Base-by-base conservation (phyloP, 1,140 invertebrate species). In the Anadara kagoshimensis region DNA sequence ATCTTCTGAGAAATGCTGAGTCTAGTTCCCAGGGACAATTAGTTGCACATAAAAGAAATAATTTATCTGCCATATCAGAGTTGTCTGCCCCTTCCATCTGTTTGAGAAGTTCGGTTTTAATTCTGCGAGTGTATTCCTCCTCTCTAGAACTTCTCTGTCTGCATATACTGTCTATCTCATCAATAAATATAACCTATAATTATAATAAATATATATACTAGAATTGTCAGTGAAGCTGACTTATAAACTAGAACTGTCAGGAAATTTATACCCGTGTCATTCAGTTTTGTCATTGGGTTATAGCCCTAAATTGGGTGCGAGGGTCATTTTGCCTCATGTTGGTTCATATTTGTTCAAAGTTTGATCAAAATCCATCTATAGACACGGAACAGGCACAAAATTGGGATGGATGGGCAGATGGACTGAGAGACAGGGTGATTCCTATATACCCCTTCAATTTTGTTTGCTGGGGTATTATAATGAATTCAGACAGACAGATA, bases 1-100 rank as follows among this genome's bases (percentile, higher is more conserved):
- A 93, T 43, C 92, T 83, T 73, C 92, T 82, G 29, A 92, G 76
- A 76, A 93, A 92, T 12, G 92, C 92, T 4, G 90, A 79, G 82
- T 93, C 92, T 29, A 93, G 83, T 67, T 93, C 92, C 92, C 92
- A 93, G 5, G 92, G 92, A 84, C 92, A 92, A 84, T 93, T 93
- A 18, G 92, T 93, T 10, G 92, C 92, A 81, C 91, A 91, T 36
- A 93, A 80, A 7, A 93, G 73, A 70, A 92, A 90, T 49, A 91
- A 80, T 36, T 83, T 78, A 44, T 87, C 85, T 20, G 54, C 56
- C 20, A 29, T 61, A 18, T 75, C 83, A n/a, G 77, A 73, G 58
- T 79, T 86, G 29, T 87, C 83, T 71, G 88, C 87, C 29, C 88
- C 89, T 74, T 90, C 88, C 83, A 92, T 87, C 85, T 92, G 91